Evolutionary conservation across 2,113 vertebrate genomes (phyloP).

Genomic region (Heterotis niloticus): DNA sequence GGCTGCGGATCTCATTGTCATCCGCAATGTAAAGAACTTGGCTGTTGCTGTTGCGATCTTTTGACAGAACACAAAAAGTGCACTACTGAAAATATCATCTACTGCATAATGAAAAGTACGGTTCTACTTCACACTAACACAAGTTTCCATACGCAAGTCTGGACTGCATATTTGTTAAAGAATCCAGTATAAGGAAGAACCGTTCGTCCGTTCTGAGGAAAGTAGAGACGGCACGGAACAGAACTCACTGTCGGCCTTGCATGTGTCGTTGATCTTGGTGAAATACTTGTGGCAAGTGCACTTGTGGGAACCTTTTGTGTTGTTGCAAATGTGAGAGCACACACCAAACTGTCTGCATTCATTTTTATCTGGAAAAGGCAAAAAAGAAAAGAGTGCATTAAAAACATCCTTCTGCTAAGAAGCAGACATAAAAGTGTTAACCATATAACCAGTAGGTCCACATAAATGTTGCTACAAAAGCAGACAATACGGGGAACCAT

Average conservation of each 20-base stretch:
- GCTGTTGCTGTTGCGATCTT: slow-evolving; percentile 69
- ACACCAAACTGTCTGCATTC: slow-evolving; percentile 84
- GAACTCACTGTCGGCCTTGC: slow-evolving; percentile 85
- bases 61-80: neutral
- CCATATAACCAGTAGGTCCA: neutral
- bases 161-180: neutral
- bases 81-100: neutral
- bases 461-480: no score
- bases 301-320: slow-evolving; percentile 87
- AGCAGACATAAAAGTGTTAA: neutral
- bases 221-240: neutral
- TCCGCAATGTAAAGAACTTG: slow-evolving; percentile 91
- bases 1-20: slow-evolving; percentile 93
- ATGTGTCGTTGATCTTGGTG: slow-evolving; percentile 81
- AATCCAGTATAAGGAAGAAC: no score
- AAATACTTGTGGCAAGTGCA: slow-evolving; percentile 92
- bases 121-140: neutral
- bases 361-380: slow-evolving; percentile 73
- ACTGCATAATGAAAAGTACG: neutral
- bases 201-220: no score
- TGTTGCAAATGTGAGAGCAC: slow-evolving; percentile 95
- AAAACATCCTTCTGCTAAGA: neutral
- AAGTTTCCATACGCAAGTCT: no score
- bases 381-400: neutral
- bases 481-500: neutral